Evolutionary conservation across 1,140 invertebrate genomes (phyloP), one percentile per base, ranked within the genome.

Genomic region (Gryllus bimaculatus): DNA sequence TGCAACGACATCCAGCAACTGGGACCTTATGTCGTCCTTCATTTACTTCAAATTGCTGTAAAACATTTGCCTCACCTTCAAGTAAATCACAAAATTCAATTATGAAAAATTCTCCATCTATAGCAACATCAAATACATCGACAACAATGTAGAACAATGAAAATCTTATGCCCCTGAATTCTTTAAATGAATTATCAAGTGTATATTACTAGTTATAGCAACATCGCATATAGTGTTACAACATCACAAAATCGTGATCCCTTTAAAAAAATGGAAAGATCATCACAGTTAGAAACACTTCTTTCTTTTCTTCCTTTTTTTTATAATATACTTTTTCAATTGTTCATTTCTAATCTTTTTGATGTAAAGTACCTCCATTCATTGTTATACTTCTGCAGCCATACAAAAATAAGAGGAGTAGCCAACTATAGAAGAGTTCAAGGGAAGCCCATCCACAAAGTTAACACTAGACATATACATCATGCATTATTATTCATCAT

Each of bases 1-100:
- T 86, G 85, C 96, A 98, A 20, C 92, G 88, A 83, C 94, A 96
- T 0, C 97, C 97, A 3, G 96, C 96, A 8, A 98, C 93, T 7
- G 91, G 91, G 0, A 96, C 87, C 85, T 95, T 94, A 83, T 94
- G 94, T 83, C 89, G 92, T 48, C 92, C 92, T 82, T 96, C 93
- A 47, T 90, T 94, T 48, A 98, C 91, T 78, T 92, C 83, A 85
- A 98, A 98, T 82, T 93, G 87, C 85, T 97, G 91, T 47, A 96
- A 84, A 18, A 98, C 93, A 82, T 91, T 91, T 6, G 96, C 97
- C 89, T 96, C 93, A 8, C 96, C 95, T 91, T 85, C 47, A 83
- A 39, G 26, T 13, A 47, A 20, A 77, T n/a, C 76, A 73, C 66
- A 73, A 73, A 13, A 73, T 73, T 73, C 1, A 73, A 15, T n/a